These are phyloP conservation scores for Carassius auratus DNA, from an alignment of 2,113 vertebrate species.

Conservation along the genomic window DNA sequence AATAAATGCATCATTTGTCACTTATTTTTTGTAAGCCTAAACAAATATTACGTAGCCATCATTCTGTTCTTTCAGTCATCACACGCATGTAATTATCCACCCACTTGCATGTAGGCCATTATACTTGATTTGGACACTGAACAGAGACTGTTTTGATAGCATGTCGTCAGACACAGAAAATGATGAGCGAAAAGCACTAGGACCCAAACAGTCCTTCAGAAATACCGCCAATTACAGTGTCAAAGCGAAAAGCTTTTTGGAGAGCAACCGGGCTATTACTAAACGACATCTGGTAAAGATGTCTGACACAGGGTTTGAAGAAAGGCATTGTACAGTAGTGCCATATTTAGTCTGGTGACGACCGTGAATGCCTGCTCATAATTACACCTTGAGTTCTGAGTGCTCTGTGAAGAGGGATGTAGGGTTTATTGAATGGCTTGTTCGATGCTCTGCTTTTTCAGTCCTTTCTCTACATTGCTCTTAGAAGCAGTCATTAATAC, in stretches of 20 bases:
- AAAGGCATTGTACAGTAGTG: constrained; percentile 17
- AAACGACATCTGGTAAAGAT: constrained; percentile 32
- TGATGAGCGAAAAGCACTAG: not conserved
- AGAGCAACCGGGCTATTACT: constrained; percentile 29
- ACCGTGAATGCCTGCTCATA: constrained; percentile 52
- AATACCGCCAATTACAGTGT: constrained; percentile 43
- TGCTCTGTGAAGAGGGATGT: constrained; percentile 19
- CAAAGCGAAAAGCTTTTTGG: constrained; percentile 28
- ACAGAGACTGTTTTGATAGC: constrained; percentile 36
- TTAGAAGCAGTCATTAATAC: constrained; percentile 7
- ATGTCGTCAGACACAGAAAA: constrained; percentile 24
- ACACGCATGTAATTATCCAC: constrained; percentile 42
- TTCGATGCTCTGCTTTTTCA: constrained; percentile 14
- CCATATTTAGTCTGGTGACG: constrained; percentile 63
- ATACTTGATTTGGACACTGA: constrained; percentile 16
- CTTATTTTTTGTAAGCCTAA: constrained; percentile 40
- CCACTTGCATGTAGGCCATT: constrained; percentile 34
- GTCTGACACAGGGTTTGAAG: constrained; percentile 2
- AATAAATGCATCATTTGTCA: constrained; percentile 3
- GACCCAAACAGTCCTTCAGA: constrained; percentile 13
- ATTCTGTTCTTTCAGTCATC: constrained; percentile 44
- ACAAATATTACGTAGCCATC: constrained; percentile 32
- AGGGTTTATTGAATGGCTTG: constrained; percentile 45
- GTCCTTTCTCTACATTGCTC: not conserved
- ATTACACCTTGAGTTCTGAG: constrained; percentile 59